Evolutionary conservation across 2,888 invertebrate genomes (phyloP), one percentile per base, ranked within the genome.

Genomic region (Tuta absoluta): DNA sequence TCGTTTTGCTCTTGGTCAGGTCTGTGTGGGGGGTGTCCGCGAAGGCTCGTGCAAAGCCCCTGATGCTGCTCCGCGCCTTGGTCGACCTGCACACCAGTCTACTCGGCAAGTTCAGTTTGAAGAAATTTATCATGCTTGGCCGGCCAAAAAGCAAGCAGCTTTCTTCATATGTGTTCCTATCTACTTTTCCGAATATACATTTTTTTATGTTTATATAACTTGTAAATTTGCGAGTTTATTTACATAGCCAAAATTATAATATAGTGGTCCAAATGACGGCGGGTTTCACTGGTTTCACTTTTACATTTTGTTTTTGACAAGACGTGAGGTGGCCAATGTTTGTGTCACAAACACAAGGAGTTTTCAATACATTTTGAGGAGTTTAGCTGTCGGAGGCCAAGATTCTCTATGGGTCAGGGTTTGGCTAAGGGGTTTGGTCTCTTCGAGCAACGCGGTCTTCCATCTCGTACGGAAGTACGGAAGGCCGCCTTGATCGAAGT

Each of bases 21-120:
- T 85, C 84, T 24, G 76, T 65, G 68, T 82, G 84, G 4, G 78
- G 65, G 23, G 72, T 79, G 63, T 89, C 87, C 11, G 86, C 77
- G 66, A 73, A 83, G 37, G 62, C 73, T 65, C 87, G 69, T 12
- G 21, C 33, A 0, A 68, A 65, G 58, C 70, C 66, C 61, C 67
- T 65, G 59, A 75, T 57, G 65, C 71, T 75, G 49, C 67, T 72
- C 33, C 75, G 51, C 3, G 67, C 62, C 12, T 63, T 58, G 21
- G 68, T 63, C 21, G 71, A 67, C 64, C 70, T 79, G 66, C 67
- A 73, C 63, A 78, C 63, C 62, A 71, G 60, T 45, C 72, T 71
- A 63, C 72, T 73, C n/a, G 69, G 66, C 37, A 76, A 68, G 21
- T 81, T 68, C 45, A 74, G 56, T 69, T 72, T 81, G 59, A 81